Evolutionary conservation across 1,140 invertebrate genomes (phyloP).

Genomic region (Sipha flava): DNA sequence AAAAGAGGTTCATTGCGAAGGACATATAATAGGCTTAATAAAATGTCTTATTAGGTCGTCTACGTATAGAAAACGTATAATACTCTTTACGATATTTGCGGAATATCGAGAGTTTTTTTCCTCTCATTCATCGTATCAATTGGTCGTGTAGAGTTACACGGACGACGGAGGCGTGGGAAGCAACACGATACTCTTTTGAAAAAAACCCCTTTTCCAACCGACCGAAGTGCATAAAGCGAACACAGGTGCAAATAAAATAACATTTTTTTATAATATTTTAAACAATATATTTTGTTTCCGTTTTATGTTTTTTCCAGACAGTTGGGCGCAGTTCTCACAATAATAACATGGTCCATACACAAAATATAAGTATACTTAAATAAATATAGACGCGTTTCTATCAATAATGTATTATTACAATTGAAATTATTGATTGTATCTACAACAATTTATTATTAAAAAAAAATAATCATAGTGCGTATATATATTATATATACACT

Average conservation of each 20-base stretch:
- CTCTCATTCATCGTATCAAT: slow-evolving; percentile 21
- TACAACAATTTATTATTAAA: background rate
- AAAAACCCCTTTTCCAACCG: slow-evolving; percentile 17
- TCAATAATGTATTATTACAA: background rate
- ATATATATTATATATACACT: no score
- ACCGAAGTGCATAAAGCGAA: slow-evolving; percentile 7
- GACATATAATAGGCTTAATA: slow-evolving; percentile 31
- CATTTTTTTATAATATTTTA: background rate
- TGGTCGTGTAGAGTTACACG: slow-evolving; percentile 30
- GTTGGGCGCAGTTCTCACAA: slow-evolving; percentile 31
- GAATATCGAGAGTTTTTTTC: slow-evolving; percentile 6
- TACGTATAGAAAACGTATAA: background rate
- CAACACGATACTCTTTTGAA: slow-evolving; percentile 25
- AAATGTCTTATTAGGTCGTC: slow-evolving; percentile 30
- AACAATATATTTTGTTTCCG: slow-evolving; percentile 31
- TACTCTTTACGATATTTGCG: background rate
- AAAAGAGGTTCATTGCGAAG: background rate
- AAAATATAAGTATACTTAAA: background rate
- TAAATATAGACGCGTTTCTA: background rate
- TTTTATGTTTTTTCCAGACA: slow-evolving; percentile 22
- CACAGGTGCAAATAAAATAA: slow-evolving; percentile 32
- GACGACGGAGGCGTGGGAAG: slow-evolving; percentile 20
- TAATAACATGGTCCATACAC: slow-evolving; percentile 3
- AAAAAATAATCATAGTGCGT: background rate
- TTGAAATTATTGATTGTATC: background rate